phyloP scores from a whole-genome alignment of 2,113 vertebrate genomes.

The Tursiops truncatus region DNA sequence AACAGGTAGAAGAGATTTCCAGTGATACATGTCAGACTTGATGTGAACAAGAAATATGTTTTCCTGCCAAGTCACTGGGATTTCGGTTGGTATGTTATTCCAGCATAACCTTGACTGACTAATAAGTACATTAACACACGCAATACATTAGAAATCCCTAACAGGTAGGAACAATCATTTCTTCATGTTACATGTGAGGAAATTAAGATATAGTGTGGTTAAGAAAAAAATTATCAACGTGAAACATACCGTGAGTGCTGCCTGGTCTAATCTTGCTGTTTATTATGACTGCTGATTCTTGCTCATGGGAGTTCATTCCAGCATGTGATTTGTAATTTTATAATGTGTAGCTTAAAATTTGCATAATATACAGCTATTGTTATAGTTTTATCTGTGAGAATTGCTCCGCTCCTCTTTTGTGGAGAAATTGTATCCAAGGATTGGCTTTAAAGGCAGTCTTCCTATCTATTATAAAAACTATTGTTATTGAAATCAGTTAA shows the following conservation, averaged over 20 bases:
- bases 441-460: background rate
- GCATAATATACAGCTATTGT: background rate
- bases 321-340: background rate
- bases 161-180: background rate
- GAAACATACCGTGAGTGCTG: background rate
- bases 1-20: background rate
- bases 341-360: background rate
- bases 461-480: background rate
- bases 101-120: background rate
- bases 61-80: background rate
- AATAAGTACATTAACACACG: background rate
- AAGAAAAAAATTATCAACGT: background rate
- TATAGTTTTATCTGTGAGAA: background rate
- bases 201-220: background rate
- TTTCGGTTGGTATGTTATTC: background rate
- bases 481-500: background rate
- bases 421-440: background rate
- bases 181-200: background rate
- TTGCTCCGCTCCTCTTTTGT: background rate
- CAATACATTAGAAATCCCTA: background rate
- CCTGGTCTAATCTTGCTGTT: background rate
- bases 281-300: background rate
- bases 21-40: background rate
- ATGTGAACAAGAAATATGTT: background rate
- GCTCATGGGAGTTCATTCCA: background rate